These are phyloP conservation scores for Petromus typicus DNA, from an alignment of 2,113 vertebrate genomes.

Conservation along the genomic window DNA sequence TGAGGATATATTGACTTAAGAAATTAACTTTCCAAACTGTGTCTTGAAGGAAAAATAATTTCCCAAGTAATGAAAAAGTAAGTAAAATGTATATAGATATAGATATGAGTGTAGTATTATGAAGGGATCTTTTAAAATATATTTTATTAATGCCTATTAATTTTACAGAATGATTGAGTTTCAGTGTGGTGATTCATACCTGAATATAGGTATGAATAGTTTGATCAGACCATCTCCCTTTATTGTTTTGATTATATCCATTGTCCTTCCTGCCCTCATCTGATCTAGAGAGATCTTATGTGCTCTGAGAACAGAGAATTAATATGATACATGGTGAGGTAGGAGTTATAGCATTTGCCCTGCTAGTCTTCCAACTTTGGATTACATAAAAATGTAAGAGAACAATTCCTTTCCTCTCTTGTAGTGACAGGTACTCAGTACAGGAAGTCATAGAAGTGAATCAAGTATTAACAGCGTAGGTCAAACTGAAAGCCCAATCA, in stretches of 20 bases:
- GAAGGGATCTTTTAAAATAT: neutral
- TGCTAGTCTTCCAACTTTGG: neutral
- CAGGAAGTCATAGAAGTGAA: neutral
- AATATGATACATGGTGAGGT: neutral
- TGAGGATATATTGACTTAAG: neutral
- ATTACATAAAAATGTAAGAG: neutral
- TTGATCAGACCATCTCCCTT: neutral
- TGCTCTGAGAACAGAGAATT: neutral
- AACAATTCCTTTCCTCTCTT: neutral
- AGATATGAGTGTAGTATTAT: neutral
- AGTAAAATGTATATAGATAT: neutral
- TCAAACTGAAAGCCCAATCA: neutral
- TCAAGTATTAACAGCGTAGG: neutral
- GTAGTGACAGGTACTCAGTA: neutral
- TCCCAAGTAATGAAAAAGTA: neutral
- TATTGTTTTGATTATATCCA: neutral
- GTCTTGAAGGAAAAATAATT: conserved; percentile 44
- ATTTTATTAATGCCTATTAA: neutral
- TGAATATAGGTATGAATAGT: neutral
- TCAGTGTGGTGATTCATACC: neutral
- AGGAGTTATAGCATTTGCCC: neutral
- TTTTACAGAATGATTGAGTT: neutral
- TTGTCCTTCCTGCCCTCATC: neutral
- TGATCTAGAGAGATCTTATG: neutral
- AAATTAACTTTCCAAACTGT: neutral